phyloP scores from a whole-genome alignment of 2,113 vertebrate genomes.

The Xiphorhynchus elegans region DNA sequence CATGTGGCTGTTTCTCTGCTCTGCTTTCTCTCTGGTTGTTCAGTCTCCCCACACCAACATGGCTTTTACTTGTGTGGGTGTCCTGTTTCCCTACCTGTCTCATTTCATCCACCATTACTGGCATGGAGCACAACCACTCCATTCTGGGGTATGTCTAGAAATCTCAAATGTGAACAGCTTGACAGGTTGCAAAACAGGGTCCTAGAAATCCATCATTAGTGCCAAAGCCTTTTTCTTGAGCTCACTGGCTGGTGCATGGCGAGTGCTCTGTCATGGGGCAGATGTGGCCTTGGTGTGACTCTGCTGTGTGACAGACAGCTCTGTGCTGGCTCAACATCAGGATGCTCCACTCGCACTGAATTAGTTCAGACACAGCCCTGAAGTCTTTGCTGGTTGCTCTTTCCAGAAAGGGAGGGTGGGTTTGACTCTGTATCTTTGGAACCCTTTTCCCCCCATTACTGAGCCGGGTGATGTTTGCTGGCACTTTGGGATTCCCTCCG shows the following conservation, averaged over 20 bases:
- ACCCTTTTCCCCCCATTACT: not conserved
- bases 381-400: not conserved
- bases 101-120: not conserved
- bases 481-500: not conserved
- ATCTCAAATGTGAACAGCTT: not conserved
- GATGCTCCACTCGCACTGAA: not conserved
- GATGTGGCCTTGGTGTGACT: not conserved
- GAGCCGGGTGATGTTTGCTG: fast-evolving
- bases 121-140: not conserved
- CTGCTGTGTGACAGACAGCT: not conserved
- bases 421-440: not conserved
- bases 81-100: not conserved
- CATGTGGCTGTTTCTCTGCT: not conserved
- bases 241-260: not conserved
- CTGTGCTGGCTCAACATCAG: not conserved
- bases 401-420: not conserved
- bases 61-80: not conserved
- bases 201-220: not conserved
- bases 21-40: not conserved
- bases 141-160: not conserved
- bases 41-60: not conserved
- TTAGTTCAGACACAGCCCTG: not conserved
- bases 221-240: not conserved
- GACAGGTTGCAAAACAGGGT: not conserved
- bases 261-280: not conserved